Evolutionary conservation across 2,113 vertebrate species (phyloP), one percentile per base, ranked within the genome.

Genomic region (Apeltes quadracus): DNA sequence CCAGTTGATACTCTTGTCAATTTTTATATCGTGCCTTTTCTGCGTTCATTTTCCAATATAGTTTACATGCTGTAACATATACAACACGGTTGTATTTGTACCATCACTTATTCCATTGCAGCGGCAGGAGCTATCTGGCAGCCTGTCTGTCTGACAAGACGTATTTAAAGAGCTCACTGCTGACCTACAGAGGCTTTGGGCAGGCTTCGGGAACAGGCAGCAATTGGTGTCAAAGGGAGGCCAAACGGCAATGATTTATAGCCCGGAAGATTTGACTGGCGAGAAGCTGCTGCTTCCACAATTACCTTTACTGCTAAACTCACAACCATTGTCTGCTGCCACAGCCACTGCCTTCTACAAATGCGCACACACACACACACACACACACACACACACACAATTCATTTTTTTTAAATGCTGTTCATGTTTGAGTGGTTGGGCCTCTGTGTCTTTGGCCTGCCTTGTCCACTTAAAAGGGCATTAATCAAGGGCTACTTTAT

Each of bases 401-500:
- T 73, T 70, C 34, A 23, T 77, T 78, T 77, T 80, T 82, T 92
- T 90, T 93, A 92, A 94, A 89, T 89, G 88, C 87, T 87, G 88
- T 92, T 92, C 89, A 85, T 93, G 94, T 95, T 92, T 94, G 92
- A 95, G 93, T 89, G 85, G 91, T 88, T 87, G 59, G 74, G 90
- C 92, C 92, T 90, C 91, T 90, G 87, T 87, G 91, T 94, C 94
- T 94, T 91, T 88, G 93, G 91, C 92, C 94, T 94, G 93, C 95
- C 96, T 95, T 93, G 93, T 95, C 95, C 95, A 96, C 95, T 97
- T 97, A 96, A 95, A 96, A 95, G 94, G 93, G 93, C 95, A 96
- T 97, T 97, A 96, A 97, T 98, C 97, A 96, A 94, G 76, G 72
- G 88, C 94, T 95, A 93, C 94, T 98, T 97, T 97, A 96, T 98